Evolutionary conservation across 2,888 invertebrate species (phyloP).

Genomic region (Coecobrya sp.): DNA sequence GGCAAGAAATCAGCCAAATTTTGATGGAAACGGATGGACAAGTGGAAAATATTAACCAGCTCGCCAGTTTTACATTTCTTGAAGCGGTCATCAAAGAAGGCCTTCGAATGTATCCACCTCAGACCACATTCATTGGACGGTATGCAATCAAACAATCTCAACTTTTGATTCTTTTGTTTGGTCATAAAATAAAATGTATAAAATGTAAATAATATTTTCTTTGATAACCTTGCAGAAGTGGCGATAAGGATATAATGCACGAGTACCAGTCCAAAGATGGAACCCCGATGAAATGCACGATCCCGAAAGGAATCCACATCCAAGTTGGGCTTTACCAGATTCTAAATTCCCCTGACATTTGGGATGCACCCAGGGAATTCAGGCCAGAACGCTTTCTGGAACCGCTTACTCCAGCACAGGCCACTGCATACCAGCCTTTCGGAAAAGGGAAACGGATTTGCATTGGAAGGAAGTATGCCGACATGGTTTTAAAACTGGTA

Average conservation of each 20-base stretch:
- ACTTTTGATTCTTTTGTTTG: too few species aligned
- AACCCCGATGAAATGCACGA: not conserved
- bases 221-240: slow-evolving; percentile 55
- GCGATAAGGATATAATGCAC: slow-evolving; percentile 56
- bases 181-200: too few species aligned
- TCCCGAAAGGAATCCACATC: slow-evolving; percentile 80
- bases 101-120: slow-evolving; percentile 82
- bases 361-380: slow-evolving; percentile 75
- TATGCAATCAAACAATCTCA: not conserved
- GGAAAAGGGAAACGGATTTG: slow-evolving; percentile 80
- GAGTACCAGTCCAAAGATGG: not conserved
- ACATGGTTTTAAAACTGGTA: slow-evolving; percentile 66
- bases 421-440: slow-evolving; percentile 75
- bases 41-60: not conserved
- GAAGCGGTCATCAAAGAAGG: slow-evolving; percentile 78
- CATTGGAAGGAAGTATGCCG: slow-evolving; percentile 77
- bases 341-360: slow-evolving; percentile 67
- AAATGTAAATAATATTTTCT: not conserved
- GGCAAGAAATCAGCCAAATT: slow-evolving; percentile 71
- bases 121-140: slow-evolving; percentile 83
- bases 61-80: slow-evolving; percentile 60
- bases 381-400: slow-evolving; percentile 73
- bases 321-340: slow-evolving; percentile 82
- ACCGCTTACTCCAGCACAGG: not conserved
- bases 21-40: not conserved